phyloP scores from a whole-genome alignment of 2,888 invertebrate species.

The Muschampia plurimacula region DNA sequence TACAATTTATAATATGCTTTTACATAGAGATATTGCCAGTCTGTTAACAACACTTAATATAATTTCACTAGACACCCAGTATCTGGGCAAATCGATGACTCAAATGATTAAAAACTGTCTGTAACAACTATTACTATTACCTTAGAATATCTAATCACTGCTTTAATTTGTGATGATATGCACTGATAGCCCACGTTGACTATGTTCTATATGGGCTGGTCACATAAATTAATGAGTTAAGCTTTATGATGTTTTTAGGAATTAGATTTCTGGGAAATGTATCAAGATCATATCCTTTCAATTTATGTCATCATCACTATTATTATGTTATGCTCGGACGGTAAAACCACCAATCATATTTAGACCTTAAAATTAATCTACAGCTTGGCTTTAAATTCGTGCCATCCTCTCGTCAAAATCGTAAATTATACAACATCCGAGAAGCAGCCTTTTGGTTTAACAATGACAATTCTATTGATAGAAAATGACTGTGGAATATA shows the following conservation, averaged over 20 bases:
- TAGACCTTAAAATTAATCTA: slow-evolving; percentile 81
- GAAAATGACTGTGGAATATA: slow-evolving; percentile 84
- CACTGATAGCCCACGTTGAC: slow-evolving; percentile 81
- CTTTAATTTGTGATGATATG: slow-evolving; percentile 85
- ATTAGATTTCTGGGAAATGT: slow-evolving; percentile 68
- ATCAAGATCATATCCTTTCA: slow-evolving; percentile 73
- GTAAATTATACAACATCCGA: slow-evolving; percentile 77
- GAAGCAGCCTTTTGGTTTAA: slow-evolving; percentile 84
- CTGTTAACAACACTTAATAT: slow-evolving; percentile 82
- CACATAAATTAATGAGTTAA: slow-evolving; percentile 69
- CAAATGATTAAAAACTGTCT: slow-evolving; percentile 79
- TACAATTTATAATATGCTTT: slow-evolving; percentile 81
- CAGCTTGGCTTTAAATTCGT: slow-evolving; percentile 85
- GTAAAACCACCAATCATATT: slow-evolving; percentile 82
- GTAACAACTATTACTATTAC: slow-evolving; percentile 85
- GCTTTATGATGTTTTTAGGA: slow-evolving; percentile 69
- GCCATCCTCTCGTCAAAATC: slow-evolving; percentile 77
- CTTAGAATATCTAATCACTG: slow-evolving; percentile 85
- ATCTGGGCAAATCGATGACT: slow-evolving; percentile 82
- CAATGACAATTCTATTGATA: slow-evolving; percentile 70
- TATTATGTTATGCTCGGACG: slow-evolving; percentile 83
- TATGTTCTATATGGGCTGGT: slow-evolving; percentile 69
- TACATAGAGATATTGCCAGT: slow-evolving; percentile 85
- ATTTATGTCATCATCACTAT: slow-evolving; percentile 78
- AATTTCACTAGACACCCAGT: slow-evolving; percentile 83